Evolutionary conservation across 2,113 vertebrate genomes (phyloP), one percentile per base, ranked within the genome.

Genomic region (Lepus americanus): DNA sequence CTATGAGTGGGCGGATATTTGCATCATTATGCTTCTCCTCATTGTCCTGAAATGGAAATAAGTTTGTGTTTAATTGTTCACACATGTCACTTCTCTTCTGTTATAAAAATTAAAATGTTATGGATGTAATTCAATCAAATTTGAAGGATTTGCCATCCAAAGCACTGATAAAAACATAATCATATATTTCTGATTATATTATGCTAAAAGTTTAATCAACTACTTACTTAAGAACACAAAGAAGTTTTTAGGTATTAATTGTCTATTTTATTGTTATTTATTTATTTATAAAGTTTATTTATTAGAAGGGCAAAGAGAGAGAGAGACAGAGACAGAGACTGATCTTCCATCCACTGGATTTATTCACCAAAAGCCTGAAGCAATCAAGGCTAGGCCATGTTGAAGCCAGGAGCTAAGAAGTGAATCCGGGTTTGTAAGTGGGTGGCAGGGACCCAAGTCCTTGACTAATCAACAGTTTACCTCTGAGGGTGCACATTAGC

Each of bases 1-100:
- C 17, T 96, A 69, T 72, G 51, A 95, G 85, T 74, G 84, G 96
- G 85, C 36, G 87, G 55, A 44, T 97, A 93, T 97, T 96, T 96
- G 88, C 93, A 92, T 86, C 59, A 31, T 78, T 93, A 7, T 87
- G 16, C 69, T 67, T 85, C 72, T 87, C 19, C 39, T 69, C 33
- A 74, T 92, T 89, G 23, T 83, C 36, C 77, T 81, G 59, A 94
- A 96, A 94, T 74, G 55, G 72, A 8, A 39, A 88, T 73, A 53
- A 51, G 25, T 93, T 19, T 82, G 10, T 13, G 72, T 72, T 97
- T 96, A 95, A 83, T 90, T 64, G 80, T 22, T 95, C 63, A 64
- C 5, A 55, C 49, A 22, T 31, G 44, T 59, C n/a, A 9, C 44
- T 96, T 93, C 59, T 76, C 77, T 86, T 13, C 0, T 73, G 0